phyloP scores from a whole-genome alignment of 2,797 vertebrate genomes.

The Neosalanx taihuensis region DNA sequence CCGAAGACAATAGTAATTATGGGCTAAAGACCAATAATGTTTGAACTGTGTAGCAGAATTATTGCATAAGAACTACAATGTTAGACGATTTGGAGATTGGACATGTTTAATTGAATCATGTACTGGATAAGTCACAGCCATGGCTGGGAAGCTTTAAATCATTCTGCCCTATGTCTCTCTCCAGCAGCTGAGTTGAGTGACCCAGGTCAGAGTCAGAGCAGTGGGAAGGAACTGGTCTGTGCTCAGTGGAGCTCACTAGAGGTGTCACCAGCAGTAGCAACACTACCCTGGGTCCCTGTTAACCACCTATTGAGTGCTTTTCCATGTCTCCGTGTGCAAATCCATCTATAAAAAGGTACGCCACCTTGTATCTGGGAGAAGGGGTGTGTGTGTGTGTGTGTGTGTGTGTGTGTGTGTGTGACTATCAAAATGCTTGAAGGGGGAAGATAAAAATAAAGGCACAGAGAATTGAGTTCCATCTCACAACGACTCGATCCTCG shows the following conservation, averaged over 20 bases:
- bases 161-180: constrained; percentile 7
- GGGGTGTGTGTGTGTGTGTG: not conserved
- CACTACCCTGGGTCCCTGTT: constrained; percentile 35
- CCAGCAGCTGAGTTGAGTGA: not conserved
- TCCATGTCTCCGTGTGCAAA: constrained; percentile 26
- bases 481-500: constrained; percentile 18
- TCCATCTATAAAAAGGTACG: constrained; percentile 4
- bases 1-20: constrained; percentile 10
- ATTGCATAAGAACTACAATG: constrained; percentile 19
- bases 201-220: not conserved
- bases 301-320: constrained; percentile 41
- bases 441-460: constrained; percentile 61
- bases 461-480: constrained; percentile 55
- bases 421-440: constrained; percentile 25
- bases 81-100: not conserved
- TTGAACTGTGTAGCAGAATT: constrained; percentile 35
- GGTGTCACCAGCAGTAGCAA: not conserved
- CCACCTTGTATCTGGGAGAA: constrained; percentile 14
- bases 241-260: not conserved
- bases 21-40: constrained; percentile 46
- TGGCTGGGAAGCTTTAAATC: not conserved
- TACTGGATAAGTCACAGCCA: not conserved
- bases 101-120: constrained; percentile 16
- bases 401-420: too few species aligned
- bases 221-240: constrained; percentile 17